Base-by-base conservation (phyloP, 1,140 invertebrate species). In the Phymastichus coffea region DNA sequence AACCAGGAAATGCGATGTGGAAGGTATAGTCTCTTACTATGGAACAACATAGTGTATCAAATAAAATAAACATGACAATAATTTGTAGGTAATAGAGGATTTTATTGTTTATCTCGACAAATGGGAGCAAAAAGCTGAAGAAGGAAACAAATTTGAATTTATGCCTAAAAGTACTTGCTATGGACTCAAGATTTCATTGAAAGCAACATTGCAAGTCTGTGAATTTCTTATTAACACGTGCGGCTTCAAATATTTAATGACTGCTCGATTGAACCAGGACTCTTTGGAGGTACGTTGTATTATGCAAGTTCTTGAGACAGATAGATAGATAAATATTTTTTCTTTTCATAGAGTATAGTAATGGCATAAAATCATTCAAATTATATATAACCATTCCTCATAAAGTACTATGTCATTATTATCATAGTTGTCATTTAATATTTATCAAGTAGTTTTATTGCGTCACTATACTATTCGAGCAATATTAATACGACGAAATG, bases 161-260 rank as follows among this genome's bases (percentile, higher is more conserved):
- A 41, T 41, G 4, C 17, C 40, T 3, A 19, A 41, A 20, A 20
- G 15, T 2, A 41, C 40, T 6, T 41, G 3, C 12, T 41, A 41
- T 19, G 40, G 40, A 7, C 19, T 41, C 4, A 41, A 41, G 20
- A 33, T 61, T 2, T 23, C 51, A 12, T 40, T 61, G 7, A 17
- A 37, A 48, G 51, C 51, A 15, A 37, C 49, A 23, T 22, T 53
- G 25, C 17, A 61, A 48, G 37, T 55, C 2, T 35, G 20, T 12
- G n/a, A 53, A 37, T 53, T 61, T 46, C 20, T 61, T 9, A 25
- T 43, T 17, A 41, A 46, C 4, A 8, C 54, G 25, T 46, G 46
- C 17, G 28, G 56, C n/a, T 61, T 55, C 20, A 23, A 55, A 1
- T 55, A 56, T 17, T 20, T 56, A 26, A 61, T 56, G 52, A 61